A percentile compares a stretch with the other conserved stretches of the same genome.
These are phyloP conservation scores for Echeneis naucrates DNA, from an alignment of 2,797 vertebrate genomes.

Conservation along the genomic window DNA sequence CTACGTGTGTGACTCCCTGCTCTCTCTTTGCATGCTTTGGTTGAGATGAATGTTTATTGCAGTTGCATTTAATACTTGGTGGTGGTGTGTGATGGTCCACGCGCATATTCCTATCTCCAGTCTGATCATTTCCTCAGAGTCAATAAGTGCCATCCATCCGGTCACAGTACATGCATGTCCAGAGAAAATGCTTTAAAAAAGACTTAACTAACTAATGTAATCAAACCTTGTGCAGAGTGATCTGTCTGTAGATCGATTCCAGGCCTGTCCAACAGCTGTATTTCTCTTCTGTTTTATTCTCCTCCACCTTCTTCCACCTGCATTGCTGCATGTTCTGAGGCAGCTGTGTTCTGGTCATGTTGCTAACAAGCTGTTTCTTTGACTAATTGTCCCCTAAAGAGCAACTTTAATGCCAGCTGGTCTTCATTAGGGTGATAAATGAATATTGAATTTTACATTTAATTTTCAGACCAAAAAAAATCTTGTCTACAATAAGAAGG, in stretches of 20 bases:
- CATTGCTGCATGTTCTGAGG: slow-evolving; percentile 27
- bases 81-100: background rate
- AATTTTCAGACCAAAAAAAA: no score
- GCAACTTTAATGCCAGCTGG: background rate
- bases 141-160: no score
- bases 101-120: no score
- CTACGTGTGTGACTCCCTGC: background rate
- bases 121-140: no score
- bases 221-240: slow-evolving; percentile 26
- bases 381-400: background rate
- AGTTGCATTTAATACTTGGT: slow-evolving; percentile 29
- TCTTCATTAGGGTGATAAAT: background rate
- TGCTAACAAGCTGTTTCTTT: slow-evolving; percentile 18
- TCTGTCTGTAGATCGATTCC: background rate
- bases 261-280: background rate
- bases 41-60: slow-evolving; percentile 24
- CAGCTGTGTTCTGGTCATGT: slow-evolving; percentile 2
- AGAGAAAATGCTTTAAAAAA: background rate
- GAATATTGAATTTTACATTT: no score
- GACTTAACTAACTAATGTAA: slow-evolving; percentile 27
- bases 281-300: background rate
- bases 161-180: no score
- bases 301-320: slow-evolving; percentile 15
- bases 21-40: background rate
- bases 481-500: no score